These are phyloP conservation scores for Okamejei kenojei DNA, from an alignment of 2,797 vertebrate species.

Conservation along the genomic window DNA sequence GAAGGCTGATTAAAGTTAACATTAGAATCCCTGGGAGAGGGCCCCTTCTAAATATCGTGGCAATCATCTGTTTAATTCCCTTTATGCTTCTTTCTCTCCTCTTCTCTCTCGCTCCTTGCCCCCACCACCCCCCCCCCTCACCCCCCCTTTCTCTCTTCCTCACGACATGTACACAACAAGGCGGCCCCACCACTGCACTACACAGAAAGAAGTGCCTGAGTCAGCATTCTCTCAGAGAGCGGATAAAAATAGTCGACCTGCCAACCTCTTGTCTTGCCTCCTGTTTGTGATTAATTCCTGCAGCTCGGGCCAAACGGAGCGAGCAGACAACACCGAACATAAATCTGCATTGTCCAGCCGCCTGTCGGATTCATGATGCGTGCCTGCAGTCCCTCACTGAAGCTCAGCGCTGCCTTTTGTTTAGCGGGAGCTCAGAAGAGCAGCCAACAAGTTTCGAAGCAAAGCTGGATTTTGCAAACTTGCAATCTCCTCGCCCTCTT, in stretches of 20 bases:
- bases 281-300: neutral
- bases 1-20: slow-evolving; percentile 28
- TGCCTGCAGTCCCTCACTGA: slow-evolving; percentile 1
- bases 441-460: neutral
- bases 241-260: slow-evolving; percentile 29
- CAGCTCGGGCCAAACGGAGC: neutral
- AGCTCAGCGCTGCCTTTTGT: neutral
- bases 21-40: neutral
- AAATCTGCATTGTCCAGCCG: slow-evolving; percentile 16
- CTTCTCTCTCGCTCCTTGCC: neutral
- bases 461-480: neutral
- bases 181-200: neutral
- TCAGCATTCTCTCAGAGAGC: neutral
- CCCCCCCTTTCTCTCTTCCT: neutral
- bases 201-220: neutral
- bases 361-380: neutral
- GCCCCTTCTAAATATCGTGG: neutral
- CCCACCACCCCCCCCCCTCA: neutral
- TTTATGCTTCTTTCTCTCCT: neutral
- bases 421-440: neutral
- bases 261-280: slow-evolving; percentile 17
- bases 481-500: neutral
- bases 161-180: neutral
- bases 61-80: neutral
- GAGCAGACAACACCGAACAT: neutral